These are phyloP conservation scores for Regulus satrapa DNA, from an alignment of 2,113 vertebrate species.

Conservation along the genomic window DNA sequence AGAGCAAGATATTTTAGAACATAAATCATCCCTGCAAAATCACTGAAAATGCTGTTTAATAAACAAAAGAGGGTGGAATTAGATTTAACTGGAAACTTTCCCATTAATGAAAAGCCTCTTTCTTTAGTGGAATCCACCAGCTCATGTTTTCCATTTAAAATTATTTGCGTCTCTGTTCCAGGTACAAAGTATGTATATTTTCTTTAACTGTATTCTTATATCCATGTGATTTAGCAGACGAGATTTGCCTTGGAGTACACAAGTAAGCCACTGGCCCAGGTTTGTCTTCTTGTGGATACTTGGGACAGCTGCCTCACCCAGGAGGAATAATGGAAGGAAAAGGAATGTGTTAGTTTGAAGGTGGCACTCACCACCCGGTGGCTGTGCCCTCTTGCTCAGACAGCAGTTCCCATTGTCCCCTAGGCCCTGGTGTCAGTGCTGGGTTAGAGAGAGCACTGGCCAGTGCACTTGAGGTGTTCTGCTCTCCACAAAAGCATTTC, in stretches of 20 bases:
- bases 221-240: background rate
- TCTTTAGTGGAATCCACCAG: background rate
- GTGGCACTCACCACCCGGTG: background rate
- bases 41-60: background rate
- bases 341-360: background rate
- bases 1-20: background rate
- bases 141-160: background rate
- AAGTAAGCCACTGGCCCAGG: background rate
- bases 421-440: background rate
- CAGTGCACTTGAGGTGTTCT: background rate
- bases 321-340: background rate
- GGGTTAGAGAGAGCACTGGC: background rate
- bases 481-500: background rate
- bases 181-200: background rate
- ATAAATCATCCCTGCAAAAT: background rate
- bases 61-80: background rate
- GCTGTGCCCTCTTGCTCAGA: background rate
- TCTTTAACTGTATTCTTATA: background rate
- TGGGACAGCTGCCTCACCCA: background rate
- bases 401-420: background rate
- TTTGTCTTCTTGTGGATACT: background rate
- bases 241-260: background rate
- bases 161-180: background rate
- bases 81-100: background rate
- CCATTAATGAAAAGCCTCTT: background rate